Percentiles rank a stretch among this genome's conserved stretches.
Evolutionary conservation across 2,113 vertebrate genomes (phyloP).

Genomic region (Athene cunicularia): DNA sequence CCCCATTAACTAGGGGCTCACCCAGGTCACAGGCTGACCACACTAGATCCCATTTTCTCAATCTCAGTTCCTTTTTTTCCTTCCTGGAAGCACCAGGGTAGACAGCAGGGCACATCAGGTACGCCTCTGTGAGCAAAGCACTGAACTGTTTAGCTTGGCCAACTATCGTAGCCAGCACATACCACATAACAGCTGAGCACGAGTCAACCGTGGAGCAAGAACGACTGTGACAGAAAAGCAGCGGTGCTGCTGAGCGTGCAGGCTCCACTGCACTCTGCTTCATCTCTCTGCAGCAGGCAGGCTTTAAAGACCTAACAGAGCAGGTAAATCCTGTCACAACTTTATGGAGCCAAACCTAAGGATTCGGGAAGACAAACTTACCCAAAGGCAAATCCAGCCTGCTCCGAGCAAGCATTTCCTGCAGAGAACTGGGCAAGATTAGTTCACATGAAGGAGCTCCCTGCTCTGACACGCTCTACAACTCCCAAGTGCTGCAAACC

Average conservation of each 20-base stretch:
- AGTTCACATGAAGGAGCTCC: background rate
- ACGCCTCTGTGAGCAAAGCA: background rate
- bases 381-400: background rate
- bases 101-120: background rate
- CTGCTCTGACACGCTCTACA: background rate
- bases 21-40: background rate
- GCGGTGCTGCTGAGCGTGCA: background rate
- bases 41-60: background rate
- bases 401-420: background rate
- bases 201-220: accelerated
- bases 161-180: background rate
- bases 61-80: background rate
- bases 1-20: no score
- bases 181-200: accelerated
- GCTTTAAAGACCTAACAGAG: background rate
- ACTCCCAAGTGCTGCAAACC: background rate
- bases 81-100: background rate
- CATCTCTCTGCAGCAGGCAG: background rate
- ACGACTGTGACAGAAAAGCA: background rate
- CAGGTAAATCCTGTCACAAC: background rate
- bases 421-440: background rate
- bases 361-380: background rate
- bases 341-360: background rate
- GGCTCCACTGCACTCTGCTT: accelerated
- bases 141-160: background rate